Evolutionary conservation across 2,888 invertebrate species (phyloP).

Genomic region (Dorcus parallelipipedus): DNA sequence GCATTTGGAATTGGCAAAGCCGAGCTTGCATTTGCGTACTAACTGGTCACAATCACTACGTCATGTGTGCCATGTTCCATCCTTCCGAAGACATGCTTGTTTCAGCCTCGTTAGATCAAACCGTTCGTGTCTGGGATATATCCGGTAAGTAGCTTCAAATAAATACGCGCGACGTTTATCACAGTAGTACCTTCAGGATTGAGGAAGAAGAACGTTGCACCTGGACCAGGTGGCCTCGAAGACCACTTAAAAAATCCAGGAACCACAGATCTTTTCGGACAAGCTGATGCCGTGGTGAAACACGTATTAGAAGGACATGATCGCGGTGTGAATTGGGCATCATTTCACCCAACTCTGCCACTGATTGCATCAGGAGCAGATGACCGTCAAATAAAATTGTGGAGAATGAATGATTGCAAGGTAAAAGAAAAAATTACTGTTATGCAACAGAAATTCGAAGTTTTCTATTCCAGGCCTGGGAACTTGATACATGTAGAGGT

Average conservation of each 20-base stretch:
- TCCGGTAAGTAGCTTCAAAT: slow-evolving; percentile 55
- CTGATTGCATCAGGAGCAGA: slow-evolving; percentile 98
- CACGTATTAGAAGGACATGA: slow-evolving; percentile 92
- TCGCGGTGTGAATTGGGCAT: slow-evolving; percentile 98
- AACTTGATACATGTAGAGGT: slow-evolving; percentile 98
- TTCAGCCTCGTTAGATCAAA: slow-evolving; percentile 96
- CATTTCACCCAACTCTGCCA: slow-evolving; percentile 92
- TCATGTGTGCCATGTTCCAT: slow-evolving; percentile 99
- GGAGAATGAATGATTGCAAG: slow-evolving; percentile 98
- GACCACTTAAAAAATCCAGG: slow-evolving; percentile 83
- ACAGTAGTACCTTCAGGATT: slow-evolving; percentile 53
- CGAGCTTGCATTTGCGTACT: slow-evolving; percentile 91
- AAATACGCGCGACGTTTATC: too few relatives aligned
- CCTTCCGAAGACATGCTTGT: slow-evolving; percentile 95
- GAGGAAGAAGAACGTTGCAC: slow-evolving; percentile 96
- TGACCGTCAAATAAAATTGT: slow-evolving; percentile 94
- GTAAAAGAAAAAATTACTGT: slow-evolving; percentile 40
- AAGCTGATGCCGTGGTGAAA: slow-evolving; percentile 89
- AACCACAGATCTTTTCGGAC: slow-evolving; percentile 92
- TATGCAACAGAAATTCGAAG: background rate
- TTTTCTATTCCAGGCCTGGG: slow-evolving; percentile 73
- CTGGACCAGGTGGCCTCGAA: slow-evolving; percentile 87
- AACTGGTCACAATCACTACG: slow-evolving; percentile 98
- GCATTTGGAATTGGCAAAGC: slow-evolving; percentile 99
- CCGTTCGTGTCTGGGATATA: slow-evolving; percentile 98